Conservation (phyloP, 92 coral and sea anemone genomes). For the Micromussa lordhowensis region DNA sequence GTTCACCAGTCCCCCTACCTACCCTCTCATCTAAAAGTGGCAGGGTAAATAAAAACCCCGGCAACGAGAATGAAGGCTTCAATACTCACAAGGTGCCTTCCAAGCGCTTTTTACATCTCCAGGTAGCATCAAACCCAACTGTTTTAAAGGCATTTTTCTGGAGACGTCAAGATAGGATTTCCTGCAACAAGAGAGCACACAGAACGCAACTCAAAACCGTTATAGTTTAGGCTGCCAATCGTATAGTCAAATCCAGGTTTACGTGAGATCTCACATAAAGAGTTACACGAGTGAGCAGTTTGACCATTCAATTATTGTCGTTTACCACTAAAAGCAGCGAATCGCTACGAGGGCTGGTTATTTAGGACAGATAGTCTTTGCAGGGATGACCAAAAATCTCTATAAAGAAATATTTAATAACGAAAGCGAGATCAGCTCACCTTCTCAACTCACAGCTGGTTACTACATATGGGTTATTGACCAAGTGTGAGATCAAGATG, state of each 20-base stretch:
- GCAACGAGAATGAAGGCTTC: neutral
- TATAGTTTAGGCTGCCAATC: neutral
- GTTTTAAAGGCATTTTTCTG: slow-evolving; percentile 52
- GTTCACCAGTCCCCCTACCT: neutral
- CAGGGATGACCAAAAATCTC: too few species aligned
- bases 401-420: too few species aligned
- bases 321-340: too few species aligned
- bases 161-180: slow-evolving; percentile 77
- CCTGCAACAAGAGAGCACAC: slow-evolving; percentile 39
- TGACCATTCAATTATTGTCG: too few species aligned
- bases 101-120: slow-evolving; percentile 77
- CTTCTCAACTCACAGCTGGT: too few species aligned
- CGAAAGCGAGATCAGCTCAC: too few species aligned
- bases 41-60: neutral
- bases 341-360: too few species aligned
- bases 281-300: too few species aligned
- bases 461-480: too few species aligned
- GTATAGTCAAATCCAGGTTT: neutral
- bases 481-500: too few species aligned
- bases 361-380: too few species aligned
- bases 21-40: neutral
- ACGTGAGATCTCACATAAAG: too few species aligned
- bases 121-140: slow-evolving; percentile 58
- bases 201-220: neutral
- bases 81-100: slow-evolving; percentile 74